Base-by-base conservation (phyloP, 2,113 vertebrate species). In the Mungos mungo region DNA sequence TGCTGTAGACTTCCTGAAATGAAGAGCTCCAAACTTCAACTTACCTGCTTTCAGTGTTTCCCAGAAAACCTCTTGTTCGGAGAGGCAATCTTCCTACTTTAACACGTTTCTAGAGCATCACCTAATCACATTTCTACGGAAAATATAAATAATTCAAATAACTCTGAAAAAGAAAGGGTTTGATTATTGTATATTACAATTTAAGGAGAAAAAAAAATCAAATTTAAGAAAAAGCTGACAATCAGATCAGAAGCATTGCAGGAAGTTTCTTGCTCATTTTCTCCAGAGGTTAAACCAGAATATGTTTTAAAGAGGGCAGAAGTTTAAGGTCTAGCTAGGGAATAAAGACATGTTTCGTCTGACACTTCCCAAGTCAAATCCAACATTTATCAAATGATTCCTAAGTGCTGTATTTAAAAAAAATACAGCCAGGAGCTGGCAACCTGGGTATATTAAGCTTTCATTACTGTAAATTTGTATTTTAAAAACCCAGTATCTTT, bases 281-380 rank as follows among this genome's bases (percentile, higher is more conserved):
- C 98, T 98, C 94, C 72, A 94, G 95, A 97, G 97, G 94, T 98
- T 95, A 95, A 95, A 71, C 41, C n/a, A 92, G 81, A 80, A 69
- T 72, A 82, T 47, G 89, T 96, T 94, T 93, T 92, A 76, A 63
- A 94, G 94, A 98, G 98, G 98, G 98, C 96, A 98, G 94, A 97
- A 98, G 97, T 98, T 98, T 96, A 97, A 98, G 96, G 92, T 95
- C 88, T 97, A 90, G 88, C 96, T 97, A 96, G 97, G 98, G 97
- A 98, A 98, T 98, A 97, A 93, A 98, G 96, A 96, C 96, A 95
- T 95, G 96, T 97, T 98, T 95, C 96, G 95, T 97, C 95, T 98
- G 97, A 98, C 96, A 98, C 88, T 90, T 97, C 23, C 93, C 85
- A 96, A 95, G 93, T 98, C 97, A 98, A 96, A 97, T 91, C 65